These are phyloP conservation scores for Typhlichthys eigenmanni DNA, from an alignment of 2,797 vertebrate species.

Conservation along the genomic window DNA sequence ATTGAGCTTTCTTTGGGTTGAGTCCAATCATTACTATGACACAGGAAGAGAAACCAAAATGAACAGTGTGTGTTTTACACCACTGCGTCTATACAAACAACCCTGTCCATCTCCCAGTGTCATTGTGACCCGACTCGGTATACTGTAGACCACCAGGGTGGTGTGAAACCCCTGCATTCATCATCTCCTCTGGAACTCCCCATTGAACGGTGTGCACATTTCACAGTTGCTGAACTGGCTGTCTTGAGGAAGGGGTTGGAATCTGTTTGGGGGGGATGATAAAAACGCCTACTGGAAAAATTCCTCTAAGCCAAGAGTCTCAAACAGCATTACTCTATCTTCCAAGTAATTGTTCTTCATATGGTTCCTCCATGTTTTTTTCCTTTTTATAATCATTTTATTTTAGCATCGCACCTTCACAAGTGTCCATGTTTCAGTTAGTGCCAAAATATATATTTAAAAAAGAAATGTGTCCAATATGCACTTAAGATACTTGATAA, in stretches of 20 bases:
- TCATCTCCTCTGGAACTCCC: conserved; percentile 2
- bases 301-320: background rate
- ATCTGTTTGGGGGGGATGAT: background rate
- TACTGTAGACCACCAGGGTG: conserved; percentile 33
- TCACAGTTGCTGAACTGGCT: background rate
- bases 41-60: conserved; percentile 20
- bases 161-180: conserved; percentile 20
- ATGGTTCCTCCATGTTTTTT: background rate
- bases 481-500: background rate
- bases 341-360: background rate
- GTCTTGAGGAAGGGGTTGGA: background rate
- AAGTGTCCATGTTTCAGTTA: too few species aligned
- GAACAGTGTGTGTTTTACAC: conserved; percentile 29
- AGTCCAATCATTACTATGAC: conserved; percentile 11
- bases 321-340: background rate
- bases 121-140: conserved; percentile 36
- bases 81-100: conserved; percentile 25
- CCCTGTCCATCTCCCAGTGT: conserved; percentile 16
- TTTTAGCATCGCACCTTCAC: too few species aligned
- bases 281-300: background rate
- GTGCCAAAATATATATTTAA: too few species aligned
- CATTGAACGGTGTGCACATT: background rate
- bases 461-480: too few species aligned
- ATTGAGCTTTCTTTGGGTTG: conserved; percentile 18
- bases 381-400: background rate